A percentile compares a stretch with the other conserved stretches of the same genome.
Conservation (phyloP, 2,888 invertebrate genomes). For the Leucoptera coffeella region DNA sequence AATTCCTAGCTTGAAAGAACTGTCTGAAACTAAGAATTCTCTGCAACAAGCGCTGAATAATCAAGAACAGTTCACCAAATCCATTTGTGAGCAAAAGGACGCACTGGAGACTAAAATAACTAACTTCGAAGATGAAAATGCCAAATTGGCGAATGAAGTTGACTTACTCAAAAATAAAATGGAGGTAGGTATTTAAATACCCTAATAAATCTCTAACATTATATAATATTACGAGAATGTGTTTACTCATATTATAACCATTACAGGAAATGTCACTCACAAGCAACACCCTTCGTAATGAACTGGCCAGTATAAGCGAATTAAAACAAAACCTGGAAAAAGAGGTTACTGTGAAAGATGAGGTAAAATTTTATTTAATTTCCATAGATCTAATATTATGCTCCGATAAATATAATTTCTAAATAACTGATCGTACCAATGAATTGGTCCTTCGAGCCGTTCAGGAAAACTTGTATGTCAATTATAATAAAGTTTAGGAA, state of each 20-base stretch:
- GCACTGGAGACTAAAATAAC: constrained; percentile 12
- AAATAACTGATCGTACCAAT: no score
- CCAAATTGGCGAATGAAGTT: constrained; percentile 1
- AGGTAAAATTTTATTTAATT: constrained; percentile 8
- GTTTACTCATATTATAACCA: background rate
- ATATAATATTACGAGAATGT: background rate
- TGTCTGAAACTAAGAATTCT: constrained; percentile 10
- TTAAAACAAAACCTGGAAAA: constrained; percentile 8
- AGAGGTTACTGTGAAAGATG: constrained; percentile 7
- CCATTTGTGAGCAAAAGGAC: constrained; percentile 11
- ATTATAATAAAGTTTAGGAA: no score
- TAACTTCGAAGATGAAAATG: constrained; percentile 10
- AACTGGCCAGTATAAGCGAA: constrained; percentile 6
- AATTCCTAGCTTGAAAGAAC: constrained; percentile 11
- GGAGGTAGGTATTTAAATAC: background rate
- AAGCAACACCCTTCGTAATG: constrained; percentile 7
- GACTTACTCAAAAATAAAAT: constrained; percentile 1
- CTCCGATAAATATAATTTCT: no score
- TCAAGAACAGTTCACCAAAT: constrained; percentile 13
- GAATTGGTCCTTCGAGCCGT: no score
- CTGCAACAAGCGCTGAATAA: constrained; percentile 13
- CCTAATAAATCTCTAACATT: background rate
- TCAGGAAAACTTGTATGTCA: no score
- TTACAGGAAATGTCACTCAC: constrained; percentile 8
- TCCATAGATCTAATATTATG: no score